Conservation (phyloP, 2,113 vertebrate genomes). For the Anhinga rufa region DNA sequence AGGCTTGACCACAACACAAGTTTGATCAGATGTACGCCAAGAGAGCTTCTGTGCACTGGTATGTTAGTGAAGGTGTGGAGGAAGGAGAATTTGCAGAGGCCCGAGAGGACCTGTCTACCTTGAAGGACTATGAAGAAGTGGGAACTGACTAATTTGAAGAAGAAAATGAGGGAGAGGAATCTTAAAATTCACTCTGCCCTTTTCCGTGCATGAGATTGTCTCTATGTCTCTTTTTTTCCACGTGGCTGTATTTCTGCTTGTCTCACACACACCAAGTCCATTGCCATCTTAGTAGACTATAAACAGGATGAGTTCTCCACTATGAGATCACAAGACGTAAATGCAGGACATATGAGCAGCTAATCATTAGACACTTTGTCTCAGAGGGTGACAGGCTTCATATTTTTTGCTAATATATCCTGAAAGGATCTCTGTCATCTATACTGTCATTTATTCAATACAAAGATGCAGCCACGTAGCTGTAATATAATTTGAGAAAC, state of each 20-base stretch:
- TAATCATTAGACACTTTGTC: neutral
- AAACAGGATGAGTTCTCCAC: neutral
- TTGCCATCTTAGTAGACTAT: neutral
- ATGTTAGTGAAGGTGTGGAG: slow-evolving; percentile 81
- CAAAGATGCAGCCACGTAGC: neutral
- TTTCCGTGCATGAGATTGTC: neutral
- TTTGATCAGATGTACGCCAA: slow-evolving; percentile 83
- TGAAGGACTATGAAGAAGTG: slow-evolving; percentile 84
- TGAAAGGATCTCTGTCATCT: neutral
- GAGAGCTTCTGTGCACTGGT: slow-evolving; percentile 82
- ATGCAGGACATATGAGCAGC: neutral
- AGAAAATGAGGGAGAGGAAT: slow-evolving; percentile 73
- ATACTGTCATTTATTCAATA: neutral
- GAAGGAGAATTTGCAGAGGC: slow-evolving; percentile 81
- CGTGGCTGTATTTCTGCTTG: neutral
- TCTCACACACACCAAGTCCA: neutral
- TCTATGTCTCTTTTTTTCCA: neutral
- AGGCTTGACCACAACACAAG: slow-evolving; percentile 72
- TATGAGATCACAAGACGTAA: neutral
- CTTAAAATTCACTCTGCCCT: slow-evolving; percentile 46
- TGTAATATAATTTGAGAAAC: neutral
- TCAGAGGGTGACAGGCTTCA: neutral
- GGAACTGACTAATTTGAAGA: slow-evolving; percentile 78
- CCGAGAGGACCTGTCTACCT: slow-evolving; percentile 77
- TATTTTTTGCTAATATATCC: neutral